Evolutionary conservation across 2,797 vertebrate species (phyloP).

Genomic region (Bradypodion ventrale): DNA sequence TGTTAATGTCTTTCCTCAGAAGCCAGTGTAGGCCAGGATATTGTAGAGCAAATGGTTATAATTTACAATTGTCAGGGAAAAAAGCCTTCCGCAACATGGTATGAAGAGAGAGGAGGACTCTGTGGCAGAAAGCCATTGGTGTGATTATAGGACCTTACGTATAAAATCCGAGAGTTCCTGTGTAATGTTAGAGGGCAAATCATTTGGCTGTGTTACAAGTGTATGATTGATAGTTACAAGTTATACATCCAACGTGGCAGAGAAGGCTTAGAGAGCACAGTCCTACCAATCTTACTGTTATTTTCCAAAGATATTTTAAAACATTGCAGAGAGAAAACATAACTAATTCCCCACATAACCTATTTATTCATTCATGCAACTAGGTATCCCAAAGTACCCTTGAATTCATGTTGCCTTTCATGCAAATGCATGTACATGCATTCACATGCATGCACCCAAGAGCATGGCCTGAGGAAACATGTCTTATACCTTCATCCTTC

Average conservation of each 20-base stretch:
- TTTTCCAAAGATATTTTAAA: slow-evolving; percentile 1
- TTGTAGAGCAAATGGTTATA: not conserved
- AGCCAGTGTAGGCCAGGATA: not conserved
- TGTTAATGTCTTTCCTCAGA: not conserved
- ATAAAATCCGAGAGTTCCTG: not conserved
- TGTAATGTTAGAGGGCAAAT: not conserved
- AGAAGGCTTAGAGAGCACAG: not conserved
- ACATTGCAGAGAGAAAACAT: not conserved
- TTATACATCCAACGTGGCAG: not conserved
- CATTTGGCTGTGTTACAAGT: not conserved
- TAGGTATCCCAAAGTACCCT: not conserved
- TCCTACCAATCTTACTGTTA: not conserved
- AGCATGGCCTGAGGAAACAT: not conserved
- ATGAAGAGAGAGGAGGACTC: not conserved
- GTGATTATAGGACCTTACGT: not conserved
- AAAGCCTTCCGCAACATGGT: not conserved
- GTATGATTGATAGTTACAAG: not conserved
- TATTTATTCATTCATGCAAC: not conserved
- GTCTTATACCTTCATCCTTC: too few species aligned
- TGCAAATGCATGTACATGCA: not conserved
- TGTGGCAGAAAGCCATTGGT: not conserved
- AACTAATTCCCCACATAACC: slow-evolving; percentile 6
- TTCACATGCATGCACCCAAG: not conserved
- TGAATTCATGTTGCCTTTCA: not conserved
- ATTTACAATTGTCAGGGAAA: not conserved